Conservation (phyloP, 2,113 vertebrate species). For the Azemiops feae region DNA sequence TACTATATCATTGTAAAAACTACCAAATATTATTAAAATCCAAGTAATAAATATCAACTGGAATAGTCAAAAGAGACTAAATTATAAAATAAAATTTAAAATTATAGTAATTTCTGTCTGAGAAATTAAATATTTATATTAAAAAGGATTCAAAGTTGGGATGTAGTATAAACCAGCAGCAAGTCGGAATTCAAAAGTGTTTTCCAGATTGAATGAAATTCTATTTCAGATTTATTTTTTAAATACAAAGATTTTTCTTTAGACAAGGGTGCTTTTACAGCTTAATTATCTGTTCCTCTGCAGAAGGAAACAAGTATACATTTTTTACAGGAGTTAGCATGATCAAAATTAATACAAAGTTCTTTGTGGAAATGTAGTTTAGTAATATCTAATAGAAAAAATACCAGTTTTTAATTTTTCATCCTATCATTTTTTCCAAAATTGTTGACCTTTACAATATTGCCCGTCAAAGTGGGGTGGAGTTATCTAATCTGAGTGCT, state of each 20-base stretch:
- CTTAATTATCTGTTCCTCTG: background rate
- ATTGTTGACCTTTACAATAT: background rate
- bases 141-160: background rate
- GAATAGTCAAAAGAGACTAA: background rate
- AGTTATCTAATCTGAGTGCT: background rate
- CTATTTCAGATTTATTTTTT: background rate
- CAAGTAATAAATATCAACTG: background rate
- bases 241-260: background rate
- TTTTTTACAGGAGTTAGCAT: background rate
- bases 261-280: background rate
- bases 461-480: no score
- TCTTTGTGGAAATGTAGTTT: background rate
- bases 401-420: background rate
- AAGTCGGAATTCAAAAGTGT: background rate
- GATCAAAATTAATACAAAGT: background rate
- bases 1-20: background rate
- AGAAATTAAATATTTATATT: background rate
- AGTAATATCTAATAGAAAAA: background rate
- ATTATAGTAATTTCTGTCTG: background rate
- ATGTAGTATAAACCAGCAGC: background rate
- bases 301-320: background rate
- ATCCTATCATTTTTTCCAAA: background rate
- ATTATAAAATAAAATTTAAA: background rate
- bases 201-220: background rate
- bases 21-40: background rate